These are phyloP conservation scores for Tetramorium bicarinatum DNA, from an alignment of 2,888 invertebrate genomes.

Conservation along the genomic window DNA sequence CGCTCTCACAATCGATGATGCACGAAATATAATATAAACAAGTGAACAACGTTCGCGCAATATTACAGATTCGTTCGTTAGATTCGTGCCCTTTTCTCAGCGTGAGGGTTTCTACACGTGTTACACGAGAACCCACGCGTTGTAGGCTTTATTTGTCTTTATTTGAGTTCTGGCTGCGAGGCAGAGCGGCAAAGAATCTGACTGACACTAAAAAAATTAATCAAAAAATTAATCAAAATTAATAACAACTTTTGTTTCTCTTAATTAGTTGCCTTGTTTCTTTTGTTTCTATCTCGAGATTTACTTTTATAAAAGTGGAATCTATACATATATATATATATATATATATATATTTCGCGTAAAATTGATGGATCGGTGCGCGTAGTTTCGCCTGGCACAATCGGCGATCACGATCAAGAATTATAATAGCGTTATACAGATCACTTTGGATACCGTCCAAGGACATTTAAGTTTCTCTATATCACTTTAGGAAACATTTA, in stretches of 20 bases:
- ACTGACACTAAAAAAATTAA: background rate
- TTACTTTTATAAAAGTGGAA: background rate
- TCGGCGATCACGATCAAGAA: conserved; percentile 65
- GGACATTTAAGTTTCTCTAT: conserved; percentile 60
- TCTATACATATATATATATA: background rate
- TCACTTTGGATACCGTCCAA: conserved; percentile 64
- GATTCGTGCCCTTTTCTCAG: conserved; percentile 10
- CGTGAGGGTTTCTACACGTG: conserved; percentile 3
- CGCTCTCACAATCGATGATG: background rate
- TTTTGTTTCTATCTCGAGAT: background rate
- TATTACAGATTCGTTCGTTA: background rate
- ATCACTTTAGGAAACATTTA: background rate
- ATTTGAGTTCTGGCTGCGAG: background rate
- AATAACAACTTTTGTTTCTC: background rate
- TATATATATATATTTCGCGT: background rate
- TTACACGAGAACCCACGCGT: conserved; percentile 36
- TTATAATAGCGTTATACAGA: conserved; percentile 67
- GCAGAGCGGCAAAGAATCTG: background rate
- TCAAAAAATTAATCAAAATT: conserved; percentile 11
- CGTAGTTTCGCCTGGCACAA: conserved; percentile 69
- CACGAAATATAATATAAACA: background rate
- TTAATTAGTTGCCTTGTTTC: background rate
- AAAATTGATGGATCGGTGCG: conserved; percentile 55
- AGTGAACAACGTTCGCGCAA: background rate
- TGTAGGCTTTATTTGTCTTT: conserved; percentile 11